Evolutionary conservation across 2,797 vertebrate species (phyloP).

Genomic region (Oreortyx pictus): DNA sequence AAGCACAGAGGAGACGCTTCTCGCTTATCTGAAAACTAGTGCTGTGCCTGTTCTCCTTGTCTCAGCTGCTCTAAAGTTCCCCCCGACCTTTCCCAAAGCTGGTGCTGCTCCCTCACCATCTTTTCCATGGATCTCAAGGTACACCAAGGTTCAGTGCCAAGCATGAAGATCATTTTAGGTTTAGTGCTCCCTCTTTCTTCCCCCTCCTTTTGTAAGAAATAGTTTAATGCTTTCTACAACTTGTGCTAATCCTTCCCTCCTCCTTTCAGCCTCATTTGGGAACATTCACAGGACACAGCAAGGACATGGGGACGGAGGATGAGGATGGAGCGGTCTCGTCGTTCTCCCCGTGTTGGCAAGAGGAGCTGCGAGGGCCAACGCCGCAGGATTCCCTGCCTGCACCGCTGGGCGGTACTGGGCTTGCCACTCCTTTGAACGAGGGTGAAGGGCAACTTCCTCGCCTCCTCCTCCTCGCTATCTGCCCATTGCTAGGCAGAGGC

Average conservation of each 20-base stretch:
- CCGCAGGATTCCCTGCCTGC: fast-evolving
- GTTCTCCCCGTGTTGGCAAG: background rate
- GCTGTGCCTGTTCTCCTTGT: background rate
- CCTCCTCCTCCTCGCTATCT: background rate
- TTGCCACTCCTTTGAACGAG: background rate
- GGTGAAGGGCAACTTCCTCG: background rate
- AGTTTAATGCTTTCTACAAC: background rate
- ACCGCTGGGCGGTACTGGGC: background rate
- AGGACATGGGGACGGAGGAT: background rate
- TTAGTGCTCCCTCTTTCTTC: fast-evolving
- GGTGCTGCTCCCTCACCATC: background rate
- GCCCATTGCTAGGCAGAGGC: background rate
- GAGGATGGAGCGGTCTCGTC: background rate
- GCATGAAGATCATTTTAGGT: fast-evolving
- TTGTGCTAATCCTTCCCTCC: background rate
- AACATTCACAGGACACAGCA: fast-evolving
- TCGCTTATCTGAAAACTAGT: fast-evolving
- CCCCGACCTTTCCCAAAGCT: background rate
- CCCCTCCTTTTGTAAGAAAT: background rate
- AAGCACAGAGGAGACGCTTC: background rate
- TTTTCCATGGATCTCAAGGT: background rate
- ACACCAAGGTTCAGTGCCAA: background rate
- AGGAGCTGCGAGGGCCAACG: background rate
- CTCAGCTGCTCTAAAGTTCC: background rate
- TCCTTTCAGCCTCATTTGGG: background rate